phyloP scores from a whole-genome alignment of 2,888 invertebrate genomes.

The Cataglyphis livida region DNA sequence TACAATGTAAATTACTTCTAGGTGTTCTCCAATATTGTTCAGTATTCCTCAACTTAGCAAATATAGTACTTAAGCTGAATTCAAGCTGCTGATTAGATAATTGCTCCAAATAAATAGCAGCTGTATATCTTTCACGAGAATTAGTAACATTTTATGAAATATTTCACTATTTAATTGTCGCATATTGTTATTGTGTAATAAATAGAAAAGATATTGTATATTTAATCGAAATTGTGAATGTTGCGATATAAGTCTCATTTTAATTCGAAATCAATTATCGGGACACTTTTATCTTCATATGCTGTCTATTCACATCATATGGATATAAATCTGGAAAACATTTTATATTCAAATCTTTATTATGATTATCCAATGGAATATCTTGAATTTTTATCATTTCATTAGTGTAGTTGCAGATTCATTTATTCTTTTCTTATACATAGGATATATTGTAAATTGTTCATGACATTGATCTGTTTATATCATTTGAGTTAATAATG shows the following conservation, averaged over 20 bases:
- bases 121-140: neutral
- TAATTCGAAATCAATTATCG: neutral
- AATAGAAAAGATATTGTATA: neutral
- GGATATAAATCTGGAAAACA: no score
- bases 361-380: no score
- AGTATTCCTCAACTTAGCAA: constrained; percentile 67
- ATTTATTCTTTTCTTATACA: neutral
- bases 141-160: constrained; percentile 53
- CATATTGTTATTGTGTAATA: neutral
- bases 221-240: neutral
- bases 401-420: no score
- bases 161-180: constrained; percentile 42
- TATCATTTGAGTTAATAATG: neutral
- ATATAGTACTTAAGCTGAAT: constrained; percentile 50
- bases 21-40: constrained; percentile 64
- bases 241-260: neutral
- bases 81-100: no score
- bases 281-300: no score
- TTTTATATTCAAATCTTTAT: no score
- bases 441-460: neutral
- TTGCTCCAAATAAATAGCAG: no score
- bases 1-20: constrained; percentile 65
- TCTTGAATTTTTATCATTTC: no score
- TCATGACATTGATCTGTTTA: neutral
- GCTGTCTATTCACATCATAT: neutral